These are phyloP conservation scores for Pseudopipra pipra DNA, from an alignment of 2,113 vertebrate species.

Conservation along the genomic window DNA sequence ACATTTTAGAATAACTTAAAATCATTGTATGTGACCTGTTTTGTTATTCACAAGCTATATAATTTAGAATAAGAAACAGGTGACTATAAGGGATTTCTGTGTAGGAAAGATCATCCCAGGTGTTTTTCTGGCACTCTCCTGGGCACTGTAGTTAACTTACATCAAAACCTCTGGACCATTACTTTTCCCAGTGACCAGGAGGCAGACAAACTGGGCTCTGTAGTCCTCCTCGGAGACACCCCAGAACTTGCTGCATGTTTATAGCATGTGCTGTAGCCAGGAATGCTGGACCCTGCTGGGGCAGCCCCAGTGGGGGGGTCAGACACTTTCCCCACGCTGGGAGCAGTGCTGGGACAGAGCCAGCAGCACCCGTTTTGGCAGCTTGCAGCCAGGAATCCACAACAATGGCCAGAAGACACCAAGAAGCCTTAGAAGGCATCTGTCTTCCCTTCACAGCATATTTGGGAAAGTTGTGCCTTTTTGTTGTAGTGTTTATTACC, in stretches of 20 bases:
- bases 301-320: neutral
- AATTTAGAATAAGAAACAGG: neutral
- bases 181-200: neutral
- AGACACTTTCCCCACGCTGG: neutral
- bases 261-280: neutral
- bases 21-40: neutral
- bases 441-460: neutral
- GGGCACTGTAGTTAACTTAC: neutral
- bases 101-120: neutral
- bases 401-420: neutral
- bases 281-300: neutral
- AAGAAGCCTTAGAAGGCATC: neutral
- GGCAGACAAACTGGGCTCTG: neutral
- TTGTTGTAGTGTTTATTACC: neutral
- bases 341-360: neutral
- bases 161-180: neutral
- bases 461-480: conserved; percentile 11
- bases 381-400: neutral
- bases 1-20: neutral
- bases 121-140: neutral
- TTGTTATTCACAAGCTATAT: neutral
- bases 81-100: neutral
- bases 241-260: neutral
- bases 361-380: neutral
- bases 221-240: neutral